Evolutionary conservation across 2,113 vertebrate genomes (phyloP).

Genomic region (Sander vitreus): DNA sequence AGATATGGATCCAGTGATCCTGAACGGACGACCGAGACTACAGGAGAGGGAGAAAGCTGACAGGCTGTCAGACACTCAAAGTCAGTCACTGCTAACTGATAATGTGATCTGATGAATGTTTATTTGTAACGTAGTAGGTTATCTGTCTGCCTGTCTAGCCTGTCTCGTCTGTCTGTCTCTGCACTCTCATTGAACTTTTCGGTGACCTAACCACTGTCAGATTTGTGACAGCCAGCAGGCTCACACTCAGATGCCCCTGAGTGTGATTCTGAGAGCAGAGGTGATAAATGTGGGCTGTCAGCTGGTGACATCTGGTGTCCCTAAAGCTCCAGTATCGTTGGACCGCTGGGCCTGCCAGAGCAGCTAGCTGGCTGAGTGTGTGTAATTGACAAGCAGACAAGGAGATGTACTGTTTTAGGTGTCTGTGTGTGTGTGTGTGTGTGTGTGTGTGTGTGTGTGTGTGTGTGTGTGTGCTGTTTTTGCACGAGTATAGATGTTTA

Average conservation of each 20-base stretch:
- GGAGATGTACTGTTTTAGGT: not conserved
- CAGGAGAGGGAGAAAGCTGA: slow-evolving; percentile 1
- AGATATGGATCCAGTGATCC: slow-evolving; percentile 27
- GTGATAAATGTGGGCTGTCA: slow-evolving; percentile 71
- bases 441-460: not conserved
- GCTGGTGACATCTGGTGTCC: slow-evolving; percentile 53
- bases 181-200: slow-evolving; percentile 32
- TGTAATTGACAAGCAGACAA: slow-evolving; percentile 29
- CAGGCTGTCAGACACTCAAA: slow-evolving; percentile 28
- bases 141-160: slow-evolving; percentile 38
- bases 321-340: slow-evolving; percentile 48
- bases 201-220: slow-evolving; percentile 32
- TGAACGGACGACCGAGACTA: not conserved
- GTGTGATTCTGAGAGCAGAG: slow-evolving; percentile 57
- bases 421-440: slow-evolving; percentile 2
- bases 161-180: slow-evolving; percentile 20
- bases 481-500: slow-evolving; percentile 2
- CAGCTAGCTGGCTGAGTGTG: slow-evolving; percentile 13
- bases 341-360: slow-evolving; percentile 23
- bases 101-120: slow-evolving; percentile 49
- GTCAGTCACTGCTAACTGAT: slow-evolving; percentile 22
- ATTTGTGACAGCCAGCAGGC: slow-evolving; percentile 25
- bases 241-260: slow-evolving; percentile 43
- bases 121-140: slow-evolving; percentile 29
- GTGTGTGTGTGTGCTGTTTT: slow-evolving; percentile 10